Conservation (phyloP, 1,140 invertebrate species). For the Tetragnatha versicolor region DNA sequence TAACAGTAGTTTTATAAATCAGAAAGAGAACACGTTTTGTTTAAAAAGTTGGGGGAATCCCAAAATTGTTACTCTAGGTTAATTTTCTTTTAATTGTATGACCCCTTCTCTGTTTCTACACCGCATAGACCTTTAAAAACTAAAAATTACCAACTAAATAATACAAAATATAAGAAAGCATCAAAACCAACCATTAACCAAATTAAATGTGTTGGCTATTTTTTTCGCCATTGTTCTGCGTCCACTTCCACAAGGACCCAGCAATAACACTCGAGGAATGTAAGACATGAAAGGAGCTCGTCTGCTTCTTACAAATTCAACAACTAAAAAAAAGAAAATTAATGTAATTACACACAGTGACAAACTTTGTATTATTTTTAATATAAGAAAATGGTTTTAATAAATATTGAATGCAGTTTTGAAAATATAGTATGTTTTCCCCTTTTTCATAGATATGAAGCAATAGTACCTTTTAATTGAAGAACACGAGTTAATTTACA, state of each 20-base stretch:
- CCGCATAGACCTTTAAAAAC: no score
- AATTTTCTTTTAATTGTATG: no score
- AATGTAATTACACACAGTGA: no score
- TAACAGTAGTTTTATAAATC: no score
- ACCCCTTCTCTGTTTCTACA: no score
- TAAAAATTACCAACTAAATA: no score
- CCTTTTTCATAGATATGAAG: neutral
- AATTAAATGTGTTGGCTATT: neutral
- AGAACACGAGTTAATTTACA: neutral
- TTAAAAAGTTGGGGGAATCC: no score
- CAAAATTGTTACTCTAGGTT: no score
- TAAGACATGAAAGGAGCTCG: neutral
- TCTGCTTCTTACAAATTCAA: conserved; percentile 20
- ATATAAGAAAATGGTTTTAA: neutral
- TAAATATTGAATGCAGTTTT: neutral
- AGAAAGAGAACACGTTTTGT: no score
- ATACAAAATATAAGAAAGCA: no score
- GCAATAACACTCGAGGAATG: conserved; percentile 16
- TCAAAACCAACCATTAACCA: conserved; percentile 17
- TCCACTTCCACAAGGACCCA: conserved; percentile 27
- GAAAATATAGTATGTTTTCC: neutral
- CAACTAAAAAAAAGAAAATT: neutral
- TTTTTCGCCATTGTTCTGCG: neutral
- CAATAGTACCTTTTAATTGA: no score
- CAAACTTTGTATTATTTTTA: no score